phyloP scores from a whole-genome alignment of 1,140 invertebrate genomes.

The Gonatopus flavifemur region DNA sequence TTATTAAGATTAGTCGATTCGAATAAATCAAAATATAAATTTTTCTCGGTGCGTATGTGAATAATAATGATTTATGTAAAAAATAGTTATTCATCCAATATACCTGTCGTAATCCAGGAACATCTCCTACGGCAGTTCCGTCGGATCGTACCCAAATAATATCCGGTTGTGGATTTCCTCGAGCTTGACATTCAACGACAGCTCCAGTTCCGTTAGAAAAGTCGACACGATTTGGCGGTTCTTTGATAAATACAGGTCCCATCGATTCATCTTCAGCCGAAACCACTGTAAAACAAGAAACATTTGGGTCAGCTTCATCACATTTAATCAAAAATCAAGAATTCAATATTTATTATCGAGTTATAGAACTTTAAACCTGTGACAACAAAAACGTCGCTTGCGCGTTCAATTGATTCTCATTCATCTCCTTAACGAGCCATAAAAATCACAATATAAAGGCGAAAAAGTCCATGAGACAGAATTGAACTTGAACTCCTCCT shows the following conservation, averaged over 20 bases:
- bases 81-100: too few species aligned
- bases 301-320: neutral
- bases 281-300: constrained; percentile 29
- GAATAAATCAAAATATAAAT: too few species aligned
- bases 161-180: constrained; percentile 86
- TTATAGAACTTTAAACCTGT: neutral
- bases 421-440: too few species aligned
- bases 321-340: constrained; percentile 8
- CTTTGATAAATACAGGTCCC: constrained; percentile 89
- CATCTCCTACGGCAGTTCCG: constrained; percentile 84
- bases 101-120: constrained; percentile 83
- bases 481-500: too few species aligned
- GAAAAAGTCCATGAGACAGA: too few species aligned
- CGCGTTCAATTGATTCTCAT: too few species aligned
- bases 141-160: constrained; percentile 89
- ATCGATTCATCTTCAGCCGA: constrained; percentile 69
- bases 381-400: too few species aligned
- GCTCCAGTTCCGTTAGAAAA: constrained; percentile 94
- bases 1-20: too few species aligned
- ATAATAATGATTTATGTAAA: too few species aligned
- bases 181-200: constrained; percentile 87
- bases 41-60: too few species aligned
- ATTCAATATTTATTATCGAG: constrained; percentile 9
- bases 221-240: constrained; percentile 87
- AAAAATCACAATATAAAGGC: too few species aligned